Evolutionary conservation across 2,797 vertebrate species (phyloP), one percentile per base, ranked within the genome.

Genomic region (Ctenopoma multispine): DNA sequence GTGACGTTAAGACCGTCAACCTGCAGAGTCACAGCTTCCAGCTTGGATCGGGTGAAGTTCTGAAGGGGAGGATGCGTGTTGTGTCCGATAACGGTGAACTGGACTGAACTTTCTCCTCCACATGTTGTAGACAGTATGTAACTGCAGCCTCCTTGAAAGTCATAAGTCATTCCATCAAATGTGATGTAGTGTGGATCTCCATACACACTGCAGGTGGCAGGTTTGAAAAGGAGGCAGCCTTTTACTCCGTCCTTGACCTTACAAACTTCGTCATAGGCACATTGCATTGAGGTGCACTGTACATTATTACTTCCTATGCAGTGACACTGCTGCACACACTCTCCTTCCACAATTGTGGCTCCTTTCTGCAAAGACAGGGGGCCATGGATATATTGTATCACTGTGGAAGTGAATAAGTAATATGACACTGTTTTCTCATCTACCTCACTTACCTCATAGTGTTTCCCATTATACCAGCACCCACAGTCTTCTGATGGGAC

Each of bases 171-270:
- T 6, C 93, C 91, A 0, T 98, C 96, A 0, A 96, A 98, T 31
- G 95, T 95, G 80, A 92, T 85, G 63, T 96, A 96, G 72, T 95
- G 95, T 1, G 94, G 93, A 27, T 96, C 94, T 0, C 96, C 96
- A 0, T 95, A 91, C 0, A 94, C 81, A 0, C 91, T 87, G 75
- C 97, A 98, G 49, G 91, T 95, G 50, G 77, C 90, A 0, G 89
- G 93, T 1, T 65, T 89, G 4, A 90, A 61, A 0, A 82, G 47
- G 63, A 94, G 93, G 10, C 96, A 98, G 12, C 93, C 96, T 80
- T 87, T 87, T 13, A 88, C 38, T 0, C 95, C 95, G 0, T 90
- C 77, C 1, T 72, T 79, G 1, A 92, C 86, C 56, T 55, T 81
- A 71, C 97, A 98, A 10, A 84, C 86, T 54, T 97, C 91, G 0